Evolutionary conservation across 2,797 vertebrate species (phyloP), one percentile per base, ranked within the genome.

Genomic region (Apodemus agrarius): DNA sequence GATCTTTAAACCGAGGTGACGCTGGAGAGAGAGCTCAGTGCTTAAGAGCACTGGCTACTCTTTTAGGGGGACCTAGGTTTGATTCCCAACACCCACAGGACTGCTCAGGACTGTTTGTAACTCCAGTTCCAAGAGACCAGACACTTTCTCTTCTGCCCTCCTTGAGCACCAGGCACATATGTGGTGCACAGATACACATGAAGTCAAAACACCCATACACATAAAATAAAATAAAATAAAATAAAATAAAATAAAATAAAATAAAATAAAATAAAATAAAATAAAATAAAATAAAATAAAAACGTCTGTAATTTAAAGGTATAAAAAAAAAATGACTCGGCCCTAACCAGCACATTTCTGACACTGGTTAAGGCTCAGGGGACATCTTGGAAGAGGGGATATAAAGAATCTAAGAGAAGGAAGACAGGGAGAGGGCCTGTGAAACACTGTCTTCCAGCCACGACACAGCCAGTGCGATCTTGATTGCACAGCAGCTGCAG

Each of bases 271-370:
- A n/a, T 34, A 69, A 49, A n/a, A 31, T 65, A 43, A 69, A 49
- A 49, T 67, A 67, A 67, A 85, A n/a, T 34, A 69, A 49, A n/a
- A 31, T 65, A 43, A 69, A 49, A n/a, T n/a, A 69, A 69, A 57
- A 90, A 52, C 12, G n/a, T 63, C 74, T 74, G 43, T 67, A 49
- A 91, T 84, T 87, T 80, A 93, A 95, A 94, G 74, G 54, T 46
- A 46, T 31, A 89, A 49, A 49, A 49, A 89, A 57, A 57, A 31
- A 40, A 37, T 19, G 34, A 74, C 49, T 74, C 61, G 40, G 67
- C 40, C n/a, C 46, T 87, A 37, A 87, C 72, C 34, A 87, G 49
- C n/a, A 40, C 34, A 72, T 37, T 17, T n/a, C 9, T 72, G 34
- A 19, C 85, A 74, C 24, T 69, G 31, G 6, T 72, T 37, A 87